Percentiles rank a stretch among this genome's conserved stretches.
These are phyloP conservation scores for Chaetorhynchus papuensis DNA, from an alignment of 2,113 vertebrate genomes.

Conservation along the genomic window DNA sequence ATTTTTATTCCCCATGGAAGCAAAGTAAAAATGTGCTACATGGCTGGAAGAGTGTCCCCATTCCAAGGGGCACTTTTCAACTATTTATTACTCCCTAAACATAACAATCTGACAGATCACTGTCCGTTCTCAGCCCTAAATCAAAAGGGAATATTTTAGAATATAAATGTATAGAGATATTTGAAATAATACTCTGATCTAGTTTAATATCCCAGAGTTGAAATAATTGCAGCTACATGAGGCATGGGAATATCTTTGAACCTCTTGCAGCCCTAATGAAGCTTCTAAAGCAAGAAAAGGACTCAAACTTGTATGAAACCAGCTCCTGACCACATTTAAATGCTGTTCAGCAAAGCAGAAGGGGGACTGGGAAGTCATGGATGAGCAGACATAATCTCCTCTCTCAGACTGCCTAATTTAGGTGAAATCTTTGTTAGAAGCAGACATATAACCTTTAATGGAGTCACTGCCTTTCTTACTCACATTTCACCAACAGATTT, in stretches of 20 bases:
- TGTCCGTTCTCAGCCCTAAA: not conserved
- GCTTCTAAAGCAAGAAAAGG: not conserved
- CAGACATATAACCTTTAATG: not conserved
- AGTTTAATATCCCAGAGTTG: not conserved
- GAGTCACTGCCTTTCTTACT: not conserved
- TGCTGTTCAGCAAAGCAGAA: not conserved
- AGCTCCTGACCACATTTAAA: not conserved
- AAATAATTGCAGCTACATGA: not conserved
- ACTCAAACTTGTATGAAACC: not conserved
- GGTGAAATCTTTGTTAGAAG: not conserved
- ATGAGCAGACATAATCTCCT: not conserved
- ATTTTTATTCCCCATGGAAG: not conserved
- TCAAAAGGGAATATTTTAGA: not conserved
- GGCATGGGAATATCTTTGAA: not conserved
- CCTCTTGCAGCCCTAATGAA: not conserved
- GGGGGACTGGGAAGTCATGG: not conserved
- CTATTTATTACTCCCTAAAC: not conserved
- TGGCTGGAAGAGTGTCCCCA: not conserved
- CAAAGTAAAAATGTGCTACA: not conserved
- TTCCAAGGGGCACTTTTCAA: not conserved
- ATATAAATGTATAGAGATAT: not conserved
- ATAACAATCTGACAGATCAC: not conserved
- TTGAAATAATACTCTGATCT: not conserved
- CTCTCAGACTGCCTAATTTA: not conserved
- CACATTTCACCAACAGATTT: not conserved